These are phyloP conservation scores for Baronia brevicornis DNA, from an alignment of 2,888 invertebrate genomes.

Conservation along the genomic window DNA sequence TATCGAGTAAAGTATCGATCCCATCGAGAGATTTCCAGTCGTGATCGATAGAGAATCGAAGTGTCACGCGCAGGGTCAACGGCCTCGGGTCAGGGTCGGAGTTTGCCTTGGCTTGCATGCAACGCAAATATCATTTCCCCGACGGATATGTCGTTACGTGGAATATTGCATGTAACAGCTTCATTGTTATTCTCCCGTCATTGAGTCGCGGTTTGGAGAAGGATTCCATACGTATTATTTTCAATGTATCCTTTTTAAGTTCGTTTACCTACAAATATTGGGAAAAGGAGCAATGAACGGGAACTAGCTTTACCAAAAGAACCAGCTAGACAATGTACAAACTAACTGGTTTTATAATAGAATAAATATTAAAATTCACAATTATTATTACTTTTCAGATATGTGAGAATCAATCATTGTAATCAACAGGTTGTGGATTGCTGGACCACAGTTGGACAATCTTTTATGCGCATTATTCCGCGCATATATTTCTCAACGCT, in stretches of 20 bases:
- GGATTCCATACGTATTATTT: constrained; percentile 13
- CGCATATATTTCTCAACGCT: no score
- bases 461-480: no score
- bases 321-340: no score
- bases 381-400: no score
- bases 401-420: no score
- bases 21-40: constrained; percentile 56
- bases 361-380: no score
- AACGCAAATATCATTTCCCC: constrained; percentile 51
- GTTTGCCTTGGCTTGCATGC: constrained; percentile 53
- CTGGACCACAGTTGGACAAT: no score
- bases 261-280: constrained; percentile 14
- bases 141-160: constrained; percentile 61
- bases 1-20: constrained; percentile 52
- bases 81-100: constrained; percentile 70
- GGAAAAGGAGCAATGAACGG: no score
- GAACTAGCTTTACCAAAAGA: no score
- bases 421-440: no score
- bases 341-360: no score
- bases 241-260: constrained; percentile 12
- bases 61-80: constrained; percentile 70
- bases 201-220: constrained; percentile 37
- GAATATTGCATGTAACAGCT: constrained; percentile 57
- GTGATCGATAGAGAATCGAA: constrained; percentile 74
- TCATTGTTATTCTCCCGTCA: constrained; percentile 58